These are phyloP conservation scores for Acinonyx jubatus DNA, from an alignment of 2,113 vertebrate species.

Conservation along the genomic window DNA sequence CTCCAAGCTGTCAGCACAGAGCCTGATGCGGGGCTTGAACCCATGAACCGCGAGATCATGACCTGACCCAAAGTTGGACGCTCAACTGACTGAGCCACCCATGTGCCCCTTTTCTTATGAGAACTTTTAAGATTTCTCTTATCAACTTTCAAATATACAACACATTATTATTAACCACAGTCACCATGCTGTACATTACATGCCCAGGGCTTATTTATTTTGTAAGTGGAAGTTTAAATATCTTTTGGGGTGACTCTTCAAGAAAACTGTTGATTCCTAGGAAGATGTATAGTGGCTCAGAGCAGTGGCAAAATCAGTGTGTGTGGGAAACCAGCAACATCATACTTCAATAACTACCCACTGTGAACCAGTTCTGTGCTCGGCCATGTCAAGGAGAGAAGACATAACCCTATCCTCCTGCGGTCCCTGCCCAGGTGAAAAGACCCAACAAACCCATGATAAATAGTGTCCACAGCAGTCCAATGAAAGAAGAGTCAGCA, in stretches of 20 bases:
- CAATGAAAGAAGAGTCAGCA: neutral
- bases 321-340: neutral
- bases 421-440: neutral
- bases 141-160: neutral
- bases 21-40: no score
- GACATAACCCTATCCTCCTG: neutral
- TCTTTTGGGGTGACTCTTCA: neutral
- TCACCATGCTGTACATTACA: neutral
- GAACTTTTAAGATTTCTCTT: neutral
- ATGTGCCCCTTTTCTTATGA: neutral
- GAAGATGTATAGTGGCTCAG: neutral
- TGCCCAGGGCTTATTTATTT: neutral
- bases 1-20: no score
- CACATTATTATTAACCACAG: neutral
- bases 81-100: no score
- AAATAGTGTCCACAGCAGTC: neutral
- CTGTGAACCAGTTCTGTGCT: neutral
- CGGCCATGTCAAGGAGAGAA: neutral
- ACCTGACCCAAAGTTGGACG: no score
- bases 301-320: neutral
- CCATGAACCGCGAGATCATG: no score
- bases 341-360: neutral
- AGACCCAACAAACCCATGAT: neutral
- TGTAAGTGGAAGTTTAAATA: neutral
- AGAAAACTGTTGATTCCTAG: neutral